Base-by-base conservation (phyloP, 2,797 vertebrate genomes). In the Botia almorhae region DNA sequence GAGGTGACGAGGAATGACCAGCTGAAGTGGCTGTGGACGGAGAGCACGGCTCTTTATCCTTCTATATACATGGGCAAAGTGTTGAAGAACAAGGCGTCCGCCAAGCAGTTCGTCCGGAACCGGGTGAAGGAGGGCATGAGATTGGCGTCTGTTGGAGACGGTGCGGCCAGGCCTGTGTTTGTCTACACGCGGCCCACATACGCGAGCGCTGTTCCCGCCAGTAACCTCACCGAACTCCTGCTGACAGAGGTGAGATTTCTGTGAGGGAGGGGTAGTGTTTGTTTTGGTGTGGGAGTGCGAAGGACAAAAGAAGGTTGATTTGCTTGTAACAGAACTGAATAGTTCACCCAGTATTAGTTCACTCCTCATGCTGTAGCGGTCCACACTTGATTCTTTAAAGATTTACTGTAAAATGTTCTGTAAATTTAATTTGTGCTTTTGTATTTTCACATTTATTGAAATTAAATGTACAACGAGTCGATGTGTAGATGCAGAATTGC, bases 171-270 rank as follows among this genome's bases (percentile, higher is more conserved):
- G 0, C 98, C 98, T 0, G 96, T 99, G 81, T 99, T 98, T 0
- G 96, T 99, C 79, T 99, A 98, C 85, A 95, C 96, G 0, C 90
- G 96, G 2, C 96, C 97, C 51, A 97, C 96, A 51, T 99, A 98
- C 69, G 93, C 83, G 67, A 95, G 90, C 76, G 91, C 16, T 4
- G 29, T 16, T 0, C 6, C 26, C 4, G 8, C 16, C 33, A 36
- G 50, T 2, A 71, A 51, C 48, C 60, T 46, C 4, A 3, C 33
- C 48, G 70, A 87, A 82, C 88, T 95, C 85, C 89, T 87, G 0
- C 93, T 99, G 11, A 96, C 94, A 23, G 93, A 98, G 96, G 97
- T 99, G 88, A 91, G 94, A 88, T 67, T 68, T 56, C 3, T 17
- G 7, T 36, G 12, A 6, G 5, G 0, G 23, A 43, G 43, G 53